Conservation (phyloP, 2,888 invertebrate genomes). For the Thysanoteuthis rhombus region DNA sequence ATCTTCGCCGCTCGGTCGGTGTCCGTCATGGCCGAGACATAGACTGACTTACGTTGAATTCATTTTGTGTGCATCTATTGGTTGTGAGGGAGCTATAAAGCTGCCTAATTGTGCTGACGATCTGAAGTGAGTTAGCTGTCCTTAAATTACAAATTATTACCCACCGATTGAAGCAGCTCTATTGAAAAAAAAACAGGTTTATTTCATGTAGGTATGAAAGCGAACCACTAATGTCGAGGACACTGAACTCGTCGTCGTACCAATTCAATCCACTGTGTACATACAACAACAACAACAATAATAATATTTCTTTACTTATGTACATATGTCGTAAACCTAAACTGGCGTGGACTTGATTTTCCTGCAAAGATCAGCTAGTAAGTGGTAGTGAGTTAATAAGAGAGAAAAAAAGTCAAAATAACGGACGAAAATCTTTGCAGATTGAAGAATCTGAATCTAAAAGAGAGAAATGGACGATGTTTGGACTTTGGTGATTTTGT, state of each 20-base stretch:
- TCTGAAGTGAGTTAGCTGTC: neutral
- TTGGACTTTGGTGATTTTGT: slow-evolving; percentile 80
- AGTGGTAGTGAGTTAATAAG: neutral
- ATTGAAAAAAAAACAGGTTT: neutral
- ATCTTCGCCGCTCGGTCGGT: slow-evolving; percentile 12
- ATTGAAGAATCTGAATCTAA: neutral
- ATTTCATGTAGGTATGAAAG: neutral
- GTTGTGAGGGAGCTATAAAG: neutral
- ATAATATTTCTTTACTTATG: neutral
- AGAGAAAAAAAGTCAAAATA: neutral
- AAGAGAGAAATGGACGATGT: slow-evolving; percentile 61
- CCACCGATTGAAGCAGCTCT: neutral
- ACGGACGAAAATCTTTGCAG: neutral
- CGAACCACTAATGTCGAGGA: too few relatives aligned
- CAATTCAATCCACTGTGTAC: neutral
- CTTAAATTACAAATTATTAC: neutral
- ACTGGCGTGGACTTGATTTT: neutral
- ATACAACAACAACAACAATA: neutral
- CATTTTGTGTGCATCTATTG: neutral
- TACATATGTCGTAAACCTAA: neutral
- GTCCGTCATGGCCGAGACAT: slow-evolving; percentile 12
- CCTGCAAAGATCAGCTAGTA: neutral
- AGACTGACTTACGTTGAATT: neutral
- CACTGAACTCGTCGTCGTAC: neutral
- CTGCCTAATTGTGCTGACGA: neutral